Evolutionary conservation across 2,113 vertebrate genomes (phyloP).

Genomic region (Petrocephalus microphthalmus): DNA sequence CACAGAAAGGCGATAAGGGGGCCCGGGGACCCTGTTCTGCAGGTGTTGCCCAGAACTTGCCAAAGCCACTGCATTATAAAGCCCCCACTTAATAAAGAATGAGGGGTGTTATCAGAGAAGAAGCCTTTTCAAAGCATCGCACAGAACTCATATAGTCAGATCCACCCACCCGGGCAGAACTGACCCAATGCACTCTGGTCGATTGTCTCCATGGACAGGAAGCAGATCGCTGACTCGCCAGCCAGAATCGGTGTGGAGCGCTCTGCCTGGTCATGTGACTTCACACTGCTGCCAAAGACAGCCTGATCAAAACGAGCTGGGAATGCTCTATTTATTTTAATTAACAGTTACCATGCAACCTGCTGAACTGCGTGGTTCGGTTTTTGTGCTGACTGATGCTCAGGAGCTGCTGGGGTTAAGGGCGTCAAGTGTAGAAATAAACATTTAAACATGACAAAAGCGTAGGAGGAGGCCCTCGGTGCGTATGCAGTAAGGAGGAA

Average conservation of each 20-base stretch:
- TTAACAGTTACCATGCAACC: background rate
- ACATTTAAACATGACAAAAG: background rate
- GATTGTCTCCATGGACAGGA: background rate
- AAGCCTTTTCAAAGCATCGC: background rate
- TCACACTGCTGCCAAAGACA: background rate
- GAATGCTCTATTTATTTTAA: constrained; percentile 8
- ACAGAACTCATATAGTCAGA: background rate
- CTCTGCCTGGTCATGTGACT: background rate
- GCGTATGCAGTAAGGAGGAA: background rate
- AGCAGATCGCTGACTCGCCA: background rate
- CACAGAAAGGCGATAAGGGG: background rate
- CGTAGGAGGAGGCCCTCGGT: background rate
- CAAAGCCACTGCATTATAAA: constrained; percentile 6
- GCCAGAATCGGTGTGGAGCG: background rate
- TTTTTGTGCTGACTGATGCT: background rate
- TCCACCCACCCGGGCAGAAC: background rate
- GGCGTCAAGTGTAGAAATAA: background rate
- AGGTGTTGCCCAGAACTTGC: background rate
- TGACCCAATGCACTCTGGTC: background rate
- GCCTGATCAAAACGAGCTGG: background rate
- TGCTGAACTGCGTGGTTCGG: background rate
- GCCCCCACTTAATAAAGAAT: background rate
- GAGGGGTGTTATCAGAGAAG: background rate
- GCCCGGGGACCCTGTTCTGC: background rate
- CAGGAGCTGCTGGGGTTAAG: background rate